phyloP scores from a whole-genome alignment of 1,140 invertebrate species.

The Maniola jurtina region DNA sequence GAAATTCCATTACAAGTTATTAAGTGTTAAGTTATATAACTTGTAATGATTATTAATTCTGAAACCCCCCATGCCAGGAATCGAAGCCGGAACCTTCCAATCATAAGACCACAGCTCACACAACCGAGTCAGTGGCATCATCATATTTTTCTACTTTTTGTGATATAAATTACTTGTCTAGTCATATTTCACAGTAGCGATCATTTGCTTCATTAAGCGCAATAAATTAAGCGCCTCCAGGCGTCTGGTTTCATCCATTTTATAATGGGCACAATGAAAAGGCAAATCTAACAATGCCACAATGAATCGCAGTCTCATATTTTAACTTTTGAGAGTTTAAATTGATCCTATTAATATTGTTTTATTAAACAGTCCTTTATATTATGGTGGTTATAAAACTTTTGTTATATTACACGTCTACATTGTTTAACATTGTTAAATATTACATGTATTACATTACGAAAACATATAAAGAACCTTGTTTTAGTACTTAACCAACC shows the following conservation, averaged over 20 bases:
- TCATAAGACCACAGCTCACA: no score
- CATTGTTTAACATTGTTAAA: no score
- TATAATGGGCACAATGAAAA: conserved; percentile 2
- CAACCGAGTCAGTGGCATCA: neutral
- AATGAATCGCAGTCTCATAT: neutral
- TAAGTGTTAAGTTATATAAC: no score
- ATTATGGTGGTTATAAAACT: neutral
- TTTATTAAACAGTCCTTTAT: neutral
- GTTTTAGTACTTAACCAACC: no score
- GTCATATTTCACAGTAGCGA: neutral
- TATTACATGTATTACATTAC: no score
- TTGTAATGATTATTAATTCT: no score
- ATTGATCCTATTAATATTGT: neutral
- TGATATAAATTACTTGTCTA: neutral
- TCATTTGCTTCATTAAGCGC: neutral
- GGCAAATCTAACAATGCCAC: conserved; percentile 1
- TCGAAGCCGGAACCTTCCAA: no score
- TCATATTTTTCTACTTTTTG: neutral
- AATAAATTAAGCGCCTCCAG: neutral
- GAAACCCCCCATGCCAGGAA: no score
- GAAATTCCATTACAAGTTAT: no score
- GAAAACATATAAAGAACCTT: no score
- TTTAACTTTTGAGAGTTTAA: neutral
- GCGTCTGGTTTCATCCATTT: neutral
- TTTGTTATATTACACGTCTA: no score